These are phyloP conservation scores for Acanthacorydalis orientalis DNA, from an alignment of 2,888 invertebrate genomes.

Conservation along the genomic window DNA sequence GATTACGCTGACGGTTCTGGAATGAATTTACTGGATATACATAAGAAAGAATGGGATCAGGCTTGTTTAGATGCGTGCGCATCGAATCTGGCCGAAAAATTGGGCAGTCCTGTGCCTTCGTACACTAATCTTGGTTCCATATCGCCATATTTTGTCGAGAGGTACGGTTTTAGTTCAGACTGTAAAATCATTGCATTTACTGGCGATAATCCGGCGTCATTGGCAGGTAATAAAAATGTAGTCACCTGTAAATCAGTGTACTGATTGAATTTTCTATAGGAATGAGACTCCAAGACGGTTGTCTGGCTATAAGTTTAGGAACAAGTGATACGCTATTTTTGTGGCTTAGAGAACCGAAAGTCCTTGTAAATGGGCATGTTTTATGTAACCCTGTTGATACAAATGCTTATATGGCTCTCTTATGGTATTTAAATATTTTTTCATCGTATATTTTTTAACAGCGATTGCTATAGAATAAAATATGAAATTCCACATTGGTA, in stretches of 20 bases:
- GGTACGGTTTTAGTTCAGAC: conserved; percentile 66
- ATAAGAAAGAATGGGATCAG: conserved; percentile 56
- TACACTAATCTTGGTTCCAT: conserved; percentile 53
- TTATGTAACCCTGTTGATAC: conserved; percentile 70
- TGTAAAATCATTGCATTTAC: conserved; percentile 81
- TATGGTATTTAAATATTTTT: conserved; percentile 43
- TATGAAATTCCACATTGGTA: conserved; percentile 11
- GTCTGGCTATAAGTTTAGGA: conserved; percentile 77
- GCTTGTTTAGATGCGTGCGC: conserved; percentile 61
- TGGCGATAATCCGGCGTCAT: conserved; percentile 85
- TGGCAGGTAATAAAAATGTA: conserved; percentile 39
- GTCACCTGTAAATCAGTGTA: no score
- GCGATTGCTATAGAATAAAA: neutral
- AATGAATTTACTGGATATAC: conserved; percentile 86
- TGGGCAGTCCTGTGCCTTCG: conserved; percentile 60
- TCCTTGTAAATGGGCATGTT: conserved; percentile 65
- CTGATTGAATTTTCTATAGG: conserved; percentile 28
- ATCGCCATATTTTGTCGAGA: conserved; percentile 62
- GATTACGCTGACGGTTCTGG: conserved; percentile 89
- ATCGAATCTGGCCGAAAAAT: conserved; percentile 50
- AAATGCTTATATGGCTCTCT: conserved; percentile 69
- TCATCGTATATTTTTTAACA: neutral
- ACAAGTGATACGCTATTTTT: conserved; percentile 88
- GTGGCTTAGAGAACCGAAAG: conserved; percentile 49
- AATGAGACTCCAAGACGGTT: conserved; percentile 60